phyloP scores from a whole-genome alignment of 1,140 invertebrate genomes.

The Anastrepha ludens region DNA sequence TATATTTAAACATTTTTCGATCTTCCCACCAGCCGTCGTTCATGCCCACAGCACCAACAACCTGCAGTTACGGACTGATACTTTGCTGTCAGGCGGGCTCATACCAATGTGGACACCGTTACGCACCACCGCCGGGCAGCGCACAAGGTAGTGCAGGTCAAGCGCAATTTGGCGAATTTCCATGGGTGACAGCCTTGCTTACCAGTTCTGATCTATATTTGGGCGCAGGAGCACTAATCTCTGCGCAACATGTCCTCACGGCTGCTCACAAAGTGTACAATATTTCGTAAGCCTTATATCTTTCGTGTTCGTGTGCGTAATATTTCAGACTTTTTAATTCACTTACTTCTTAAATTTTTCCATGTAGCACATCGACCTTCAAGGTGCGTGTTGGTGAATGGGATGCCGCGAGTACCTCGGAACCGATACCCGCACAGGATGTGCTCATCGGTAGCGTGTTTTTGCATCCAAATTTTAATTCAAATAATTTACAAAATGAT shows the following conservation, averaged over 20 bases:
- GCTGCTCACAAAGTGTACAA: conserved; percentile 80
- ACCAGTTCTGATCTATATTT: conserved; percentile 77
- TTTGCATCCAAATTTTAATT: conserved; percentile 80
- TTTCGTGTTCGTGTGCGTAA: background rate
- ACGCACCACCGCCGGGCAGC: conserved; percentile 66
- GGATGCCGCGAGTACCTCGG: conserved; percentile 78
- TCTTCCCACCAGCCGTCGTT: conserved; percentile 57
- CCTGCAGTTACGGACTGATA: conserved; percentile 65
- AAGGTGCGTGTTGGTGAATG: conserved; percentile 83
- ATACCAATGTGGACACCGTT: conserved; percentile 69
- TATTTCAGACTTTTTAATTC: background rate
- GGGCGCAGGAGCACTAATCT: conserved; percentile 81
- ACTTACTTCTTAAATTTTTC: background rate
- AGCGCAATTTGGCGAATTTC: conserved; percentile 69
- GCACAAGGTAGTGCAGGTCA: conserved; percentile 62
- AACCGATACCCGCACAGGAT: conserved; percentile 79
- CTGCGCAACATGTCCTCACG: conserved; percentile 80
- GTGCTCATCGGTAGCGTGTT: conserved; percentile 77
- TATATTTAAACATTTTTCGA: background rate
- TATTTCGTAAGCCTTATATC: conserved; percentile 76
- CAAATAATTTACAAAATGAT: conserved; percentile 81
- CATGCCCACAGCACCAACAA: conserved; percentile 58
- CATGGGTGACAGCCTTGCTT: conserved; percentile 75
- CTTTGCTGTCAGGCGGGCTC: conserved; percentile 67
- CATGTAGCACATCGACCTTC: conserved; percentile 61